phyloP scores from a whole-genome alignment of 2,113 vertebrate species.

The Bothrops jararaca region DNA sequence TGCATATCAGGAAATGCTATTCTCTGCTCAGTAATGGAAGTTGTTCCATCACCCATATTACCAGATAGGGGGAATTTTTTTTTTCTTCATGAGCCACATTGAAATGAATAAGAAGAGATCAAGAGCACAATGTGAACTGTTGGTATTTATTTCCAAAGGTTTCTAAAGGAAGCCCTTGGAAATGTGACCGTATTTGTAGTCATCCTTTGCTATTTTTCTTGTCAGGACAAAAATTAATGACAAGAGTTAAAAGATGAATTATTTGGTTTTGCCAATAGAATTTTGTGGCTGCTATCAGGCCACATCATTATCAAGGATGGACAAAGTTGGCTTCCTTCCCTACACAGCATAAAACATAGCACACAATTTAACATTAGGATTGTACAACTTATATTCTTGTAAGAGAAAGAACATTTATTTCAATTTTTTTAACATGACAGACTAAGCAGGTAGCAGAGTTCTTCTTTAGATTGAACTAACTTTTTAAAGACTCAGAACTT shows the following conservation, averaged over 20 bases:
- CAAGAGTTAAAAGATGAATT: background rate
- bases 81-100: background rate
- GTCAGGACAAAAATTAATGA: background rate
- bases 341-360: background rate
- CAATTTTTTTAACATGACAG: background rate
- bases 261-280: conserved; percentile 4
- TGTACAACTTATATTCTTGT: background rate
- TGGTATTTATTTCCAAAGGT: background rate
- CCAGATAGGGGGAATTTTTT: background rate
- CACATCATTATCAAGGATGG: background rate
- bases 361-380: background rate
- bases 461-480: background rate
- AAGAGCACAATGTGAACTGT: background rate
- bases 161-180: background rate
- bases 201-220: background rate
- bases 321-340: background rate
- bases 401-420: background rate
- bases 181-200: background rate
- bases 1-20: background rate
- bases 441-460: background rate
- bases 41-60: background rate
- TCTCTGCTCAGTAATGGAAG: background rate
- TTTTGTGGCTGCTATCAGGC: background rate
- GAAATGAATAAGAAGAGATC: background rate
- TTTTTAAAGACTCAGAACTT: background rate